Percentiles rank a stretch among this genome's conserved stretches.
phyloP scores from a whole-genome alignment of 2,888 invertebrate genomes.

The Drosophila koepferae region DNA sequence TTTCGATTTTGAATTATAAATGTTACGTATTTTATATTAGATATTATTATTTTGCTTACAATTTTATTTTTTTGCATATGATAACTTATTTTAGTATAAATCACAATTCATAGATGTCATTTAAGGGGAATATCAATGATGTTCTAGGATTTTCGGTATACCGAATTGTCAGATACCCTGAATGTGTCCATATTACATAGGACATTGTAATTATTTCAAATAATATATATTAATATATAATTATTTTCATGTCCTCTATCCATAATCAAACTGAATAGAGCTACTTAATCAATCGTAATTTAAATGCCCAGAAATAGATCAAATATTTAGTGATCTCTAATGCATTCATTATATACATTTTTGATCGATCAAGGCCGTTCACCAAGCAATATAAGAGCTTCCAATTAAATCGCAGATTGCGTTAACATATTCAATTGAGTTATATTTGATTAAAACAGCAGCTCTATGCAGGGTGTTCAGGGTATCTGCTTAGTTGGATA shows the following conservation, averaged over 20 bases:
- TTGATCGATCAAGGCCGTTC: too few species aligned
- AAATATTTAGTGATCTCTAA: background rate
- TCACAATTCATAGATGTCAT: conserved; percentile 6
- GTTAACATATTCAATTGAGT: background rate
- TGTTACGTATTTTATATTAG: conserved; percentile 36
- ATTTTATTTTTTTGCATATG: conserved; percentile 31
- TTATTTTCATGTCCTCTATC: background rate
- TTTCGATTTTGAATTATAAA: conserved; percentile 22
- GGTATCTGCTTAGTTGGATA: background rate
- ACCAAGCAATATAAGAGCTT: too few species aligned
- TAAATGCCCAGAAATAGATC: background rate
- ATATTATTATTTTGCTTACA: conserved; percentile 29
- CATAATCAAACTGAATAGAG: background rate
- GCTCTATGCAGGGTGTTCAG: background rate
- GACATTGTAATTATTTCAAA: background rate
- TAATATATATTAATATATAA: too few species aligned
- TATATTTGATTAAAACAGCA: background rate
- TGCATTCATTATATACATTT: too few species aligned
- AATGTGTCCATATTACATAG: background rate
- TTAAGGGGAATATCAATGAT: background rate
- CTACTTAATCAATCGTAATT: background rate
- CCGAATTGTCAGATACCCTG: conserved; percentile 23
- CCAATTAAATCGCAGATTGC: too few species aligned
- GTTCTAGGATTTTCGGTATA: conserved; percentile 14
- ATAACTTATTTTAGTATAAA: conserved; percentile 18